Evolutionary conservation across 2,797 vertebrate species (phyloP).

Genomic region (Pseudomugil gertrudae): DNA sequence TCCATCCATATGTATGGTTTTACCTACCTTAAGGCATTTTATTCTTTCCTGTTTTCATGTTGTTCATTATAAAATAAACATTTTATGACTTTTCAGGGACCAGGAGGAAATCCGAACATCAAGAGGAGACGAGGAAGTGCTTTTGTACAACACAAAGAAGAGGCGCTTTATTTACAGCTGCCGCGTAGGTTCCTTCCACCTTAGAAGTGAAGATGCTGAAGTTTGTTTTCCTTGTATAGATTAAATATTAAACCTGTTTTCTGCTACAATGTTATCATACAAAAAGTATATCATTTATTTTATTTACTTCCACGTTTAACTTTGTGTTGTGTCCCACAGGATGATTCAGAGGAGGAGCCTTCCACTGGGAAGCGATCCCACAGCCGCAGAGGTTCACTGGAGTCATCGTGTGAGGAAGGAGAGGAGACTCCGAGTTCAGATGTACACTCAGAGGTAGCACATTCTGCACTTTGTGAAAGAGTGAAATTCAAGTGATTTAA

Average conservation of each 20-base stretch:
- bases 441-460: constrained; percentile 62
- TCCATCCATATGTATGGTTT: neutral
- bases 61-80: neutral
- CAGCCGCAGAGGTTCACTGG: constrained; percentile 69
- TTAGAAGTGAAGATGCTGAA: neutral
- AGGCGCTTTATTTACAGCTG: constrained; percentile 83
- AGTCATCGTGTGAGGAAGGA: constrained; percentile 89
- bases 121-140: constrained; percentile 91
- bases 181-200: constrained; percentile 66
- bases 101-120: constrained; percentile 86
- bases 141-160: constrained; percentile 86
- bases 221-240: neutral
- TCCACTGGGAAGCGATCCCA: constrained; percentile 71
- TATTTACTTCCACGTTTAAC: no score
- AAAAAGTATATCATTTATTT: no score
- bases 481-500: neutral
- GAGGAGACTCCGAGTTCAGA: constrained; percentile 86
- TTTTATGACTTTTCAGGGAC: constrained; percentile 75
- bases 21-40: neutral
- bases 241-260: neutral
- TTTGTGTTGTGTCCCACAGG: constrained; percentile 81
- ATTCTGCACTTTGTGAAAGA: constrained; percentile 4
- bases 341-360: constrained; percentile 86
- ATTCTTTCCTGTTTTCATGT: neutral
- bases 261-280: no score